Evolutionary conservation across 2,888 invertebrate species (phyloP), one percentile per base, ranked within the genome.

Genomic region (Rhimphoctona megacephalus): DNA sequence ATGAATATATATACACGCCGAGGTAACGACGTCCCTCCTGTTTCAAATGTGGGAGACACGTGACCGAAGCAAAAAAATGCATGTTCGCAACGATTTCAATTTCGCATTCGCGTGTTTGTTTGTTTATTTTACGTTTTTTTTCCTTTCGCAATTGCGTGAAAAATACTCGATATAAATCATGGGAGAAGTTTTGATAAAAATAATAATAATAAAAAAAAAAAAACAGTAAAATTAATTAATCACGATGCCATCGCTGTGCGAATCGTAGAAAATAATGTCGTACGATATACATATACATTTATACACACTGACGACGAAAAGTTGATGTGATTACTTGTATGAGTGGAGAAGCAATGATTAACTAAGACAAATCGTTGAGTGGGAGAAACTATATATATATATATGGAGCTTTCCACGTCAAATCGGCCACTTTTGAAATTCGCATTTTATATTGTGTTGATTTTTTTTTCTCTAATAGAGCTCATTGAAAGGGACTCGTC

Each of bases 1-100:
- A 49, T 86, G 81, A 85, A 86, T 79, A 85, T 86, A 81, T 73
- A 85, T 79, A 86, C 85, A 87, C 83, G 82, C 86, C 39, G 39
- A 3, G 39, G 39, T 39, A 7, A 9, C 39, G 39, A 39, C 36
- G 36, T 36, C 8, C 17, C 43, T 46, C 25, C 61, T 25, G 22
- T 25, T 61, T 25, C 25, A 30, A 43, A 43, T 43, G 17, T 17
- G 17, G 19, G 30, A 6, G 17, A 25, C 46, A 22, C 43, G 43
- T 25, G 43, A 30, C 22, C 22, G n/a, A 64, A 39, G 30, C 39
- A 39, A 54, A 25, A 3, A 3, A 9, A 36, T 36, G n/a, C 73
- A 33, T 52, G 52, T 14, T 61, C 43, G 11, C 61, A 61, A 76
- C 61, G 9, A 43, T 76, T 64, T 76, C 17, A 61, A 76, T 57